Base-by-base conservation (phyloP, 2,888 invertebrate species). In the Byasa hedistus region DNA sequence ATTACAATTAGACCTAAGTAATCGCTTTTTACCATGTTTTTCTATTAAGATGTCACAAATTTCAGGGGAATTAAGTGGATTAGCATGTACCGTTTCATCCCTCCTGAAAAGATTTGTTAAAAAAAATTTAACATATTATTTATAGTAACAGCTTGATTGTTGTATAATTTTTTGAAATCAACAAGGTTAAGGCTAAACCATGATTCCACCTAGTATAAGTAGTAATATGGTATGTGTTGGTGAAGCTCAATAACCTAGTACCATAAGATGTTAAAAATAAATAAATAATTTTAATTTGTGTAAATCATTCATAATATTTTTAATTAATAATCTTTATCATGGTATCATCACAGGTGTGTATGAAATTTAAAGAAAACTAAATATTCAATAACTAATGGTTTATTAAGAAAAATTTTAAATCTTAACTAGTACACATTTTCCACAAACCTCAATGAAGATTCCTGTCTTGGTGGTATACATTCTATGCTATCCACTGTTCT, bases 401-500 rank as follows among this genome's bases (percentile, higher is more conserved):
- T 66, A 66, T 66, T 66, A 27, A 32, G 22, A 3, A 57, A 52
- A 51, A 17, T n/a, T 21, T 21, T 12, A 21, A 39, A 57, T 22
- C 21, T 27, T 24, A 10, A 5, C 36, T 21, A 62, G 54, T 24
- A 2, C 27, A 32, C 8, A 32, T 63, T 48, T n/a, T 0, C 32
- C 74, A 83, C 83, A 73, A 75, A 89, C 91, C 87, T 87, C 73
- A 75, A 76, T 36, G 72, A 57, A 66, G 69, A 79, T 48, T 85
- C 85, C 72, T 79, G 72, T 67, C 87, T 80, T 36, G 75, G 75
- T 68, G 80, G 79, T 55, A 92, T 79, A 57, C 82, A 85, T 10
- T 87, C 85, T 71, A 90, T 89, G 68, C 83, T 83, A 72, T 88
- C 84, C 57, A 93, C 85, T 1, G 86, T 81, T 22, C 85, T 83